Conservation (phyloP, 2,797 vertebrate species). For the Enteromius fasciolatus region DNA sequence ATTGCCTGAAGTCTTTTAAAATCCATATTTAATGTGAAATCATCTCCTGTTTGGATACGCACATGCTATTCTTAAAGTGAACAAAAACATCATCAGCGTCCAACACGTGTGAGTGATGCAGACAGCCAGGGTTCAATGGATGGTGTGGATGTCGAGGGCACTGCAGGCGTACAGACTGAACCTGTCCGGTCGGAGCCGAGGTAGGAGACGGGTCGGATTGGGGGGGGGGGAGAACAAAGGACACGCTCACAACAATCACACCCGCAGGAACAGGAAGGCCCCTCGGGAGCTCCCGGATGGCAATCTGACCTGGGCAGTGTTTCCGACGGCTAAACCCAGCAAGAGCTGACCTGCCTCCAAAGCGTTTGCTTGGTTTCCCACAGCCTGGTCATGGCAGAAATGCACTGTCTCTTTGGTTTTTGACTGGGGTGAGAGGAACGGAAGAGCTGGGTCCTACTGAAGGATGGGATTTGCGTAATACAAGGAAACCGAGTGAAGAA, state of each 20-base stretch:
- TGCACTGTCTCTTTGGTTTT: not conserved
- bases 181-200: conserved; percentile 60
- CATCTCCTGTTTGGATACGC: conserved; percentile 22
- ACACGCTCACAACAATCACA: conserved; percentile 72
- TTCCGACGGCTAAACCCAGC: conserved; percentile 52
- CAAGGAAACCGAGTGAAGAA: conserved; percentile 24
- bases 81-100: not conserved
- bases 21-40: conserved; percentile 22
- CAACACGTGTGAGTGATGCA: not conserved
- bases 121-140: conserved; percentile 9
- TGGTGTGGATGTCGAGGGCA: conserved; percentile 27
- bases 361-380: conserved; percentile 44
- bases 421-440: not conserved
- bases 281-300: conserved; percentile 65
- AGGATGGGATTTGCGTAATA: conserved; percentile 15
- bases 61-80: not conserved
- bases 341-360: conserved; percentile 32
- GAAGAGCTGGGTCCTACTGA: not conserved
- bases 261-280: conserved; percentile 79
- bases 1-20: not conserved
- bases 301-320: conserved; percentile 73
- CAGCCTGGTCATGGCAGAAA: conserved; percentile 23
- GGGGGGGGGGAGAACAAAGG: conserved; percentile 61
- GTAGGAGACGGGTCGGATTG: conserved; percentile 49
- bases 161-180: conserved; percentile 43